Percentiles rank a stretch among this genome's conserved stretches.
These are phyloP conservation scores for Leucophenga montana DNA, from an alignment of 2,888 invertebrate genomes.

Conservation along the genomic window DNA sequence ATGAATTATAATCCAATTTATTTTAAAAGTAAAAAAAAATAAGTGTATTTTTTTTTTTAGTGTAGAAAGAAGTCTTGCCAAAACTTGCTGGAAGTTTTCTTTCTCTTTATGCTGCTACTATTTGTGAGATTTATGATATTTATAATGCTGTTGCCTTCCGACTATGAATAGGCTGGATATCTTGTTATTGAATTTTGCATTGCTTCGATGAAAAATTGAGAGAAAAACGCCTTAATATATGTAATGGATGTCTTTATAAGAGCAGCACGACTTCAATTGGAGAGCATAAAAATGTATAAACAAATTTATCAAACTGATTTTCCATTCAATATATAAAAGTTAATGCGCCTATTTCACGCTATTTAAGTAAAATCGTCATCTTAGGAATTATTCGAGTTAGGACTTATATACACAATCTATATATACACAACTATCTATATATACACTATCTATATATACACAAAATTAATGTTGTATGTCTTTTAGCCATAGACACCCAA, in stretches of 20 bases:
- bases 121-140: slow-evolving; percentile 38
- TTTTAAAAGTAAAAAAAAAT: slow-evolving; percentile 44
- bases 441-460: no score
- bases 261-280: no score
- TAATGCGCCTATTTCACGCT: no score
- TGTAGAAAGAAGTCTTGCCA: not conserved
- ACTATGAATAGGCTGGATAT: not conserved
- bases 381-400: no score
- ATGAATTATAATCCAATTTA: slow-evolving; percentile 57
- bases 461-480: no score
- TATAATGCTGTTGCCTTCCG: slow-evolving; percentile 24
- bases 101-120: slow-evolving; percentile 49
- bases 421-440: no score
- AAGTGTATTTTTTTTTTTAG: not conserved
- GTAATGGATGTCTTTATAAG: not conserved
- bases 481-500: no score
- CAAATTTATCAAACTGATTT: no score
- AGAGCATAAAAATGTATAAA: no score
- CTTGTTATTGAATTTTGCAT: slow-evolving; percentile 3
- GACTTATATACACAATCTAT: no score
- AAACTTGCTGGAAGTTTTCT: slow-evolving; percentile 49
- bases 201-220: slow-evolving; percentile 22
- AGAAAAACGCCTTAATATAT: slow-evolving; percentile 25
- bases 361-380: no score
- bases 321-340: no score